Base-by-base conservation (phyloP, 2,113 vertebrate genomes). In the Hyla sarda region DNA sequence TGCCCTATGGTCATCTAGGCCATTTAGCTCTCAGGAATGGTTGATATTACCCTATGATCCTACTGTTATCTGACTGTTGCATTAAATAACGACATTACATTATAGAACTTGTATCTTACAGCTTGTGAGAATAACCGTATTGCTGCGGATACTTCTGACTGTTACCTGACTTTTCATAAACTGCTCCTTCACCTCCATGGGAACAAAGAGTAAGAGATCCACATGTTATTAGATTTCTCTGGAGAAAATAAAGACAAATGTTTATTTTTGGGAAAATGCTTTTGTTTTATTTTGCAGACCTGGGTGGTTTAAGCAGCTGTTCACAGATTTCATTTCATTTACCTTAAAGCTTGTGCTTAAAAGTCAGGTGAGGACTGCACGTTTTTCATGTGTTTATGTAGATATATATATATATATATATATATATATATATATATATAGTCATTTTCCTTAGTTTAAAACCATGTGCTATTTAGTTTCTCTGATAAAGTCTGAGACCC, bases 251-350 rank as follows among this genome's bases (percentile, higher is more conserved):
- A 25, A 25, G 1, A 62, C 21, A 62, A 25, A 62, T 25, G 54
- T 11, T 23, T 28, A 41, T n/a, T n/a, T n/a, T n/a, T 41, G 41
- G 1, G n/a, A 7, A 17, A 23, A 14, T 1, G 16, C 19, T 9
- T 45, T 65, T 23, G n/a, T 34, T 86, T 82, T 30, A 25, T 28
- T 2, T 23, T 1, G 1, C 92, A 99, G 96, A 45, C 96, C 96
- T 0, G 94, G 95, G 71, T 98, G 95, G 95, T 88, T 97, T 73
- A 96, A 97, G 90, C 94, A 90, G 88, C 89, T 97, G 28, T 97
- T 97, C 89, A 97, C 94, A 0, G 91, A 97, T 86, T 95, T 98
- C 90, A 92, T 97, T 89, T 96, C 95, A 41, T 96, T 97, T 80
- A 96, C 97, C 0, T 90, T 97, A 82, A 97, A 96, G 90, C 79